phyloP scores from a whole-genome alignment of 2,797 vertebrate genomes.

The Galago senegalensis region DNA sequence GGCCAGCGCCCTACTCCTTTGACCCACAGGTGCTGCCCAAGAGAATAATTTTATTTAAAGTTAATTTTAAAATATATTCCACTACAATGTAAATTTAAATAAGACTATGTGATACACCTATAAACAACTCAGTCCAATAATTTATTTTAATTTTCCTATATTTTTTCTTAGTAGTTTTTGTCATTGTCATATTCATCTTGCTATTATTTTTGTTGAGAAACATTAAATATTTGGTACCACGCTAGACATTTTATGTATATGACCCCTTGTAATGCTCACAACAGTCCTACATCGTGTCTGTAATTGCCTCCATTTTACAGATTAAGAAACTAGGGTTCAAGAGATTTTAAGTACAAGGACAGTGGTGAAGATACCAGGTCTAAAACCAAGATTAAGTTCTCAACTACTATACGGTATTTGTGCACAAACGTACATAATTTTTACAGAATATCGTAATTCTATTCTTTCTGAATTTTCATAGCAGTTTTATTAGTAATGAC shows the following conservation, averaged over 20 bases:
- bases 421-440: neutral
- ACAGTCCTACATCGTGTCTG: neutral
- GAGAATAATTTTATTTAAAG: slow-evolving; percentile 38
- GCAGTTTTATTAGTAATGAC: neutral
- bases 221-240: neutral
- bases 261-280: neutral
- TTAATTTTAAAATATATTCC: slow-evolving; percentile 51
- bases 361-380: neutral
- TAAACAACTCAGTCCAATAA: neutral
- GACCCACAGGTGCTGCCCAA: neutral
- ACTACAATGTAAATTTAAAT: neutral
- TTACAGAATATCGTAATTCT: neutral
- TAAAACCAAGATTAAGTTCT: neutral
- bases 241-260: neutral
- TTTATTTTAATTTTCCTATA: slow-evolving; percentile 35
- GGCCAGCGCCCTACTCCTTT: too few species aligned
- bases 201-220: neutral
- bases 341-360: neutral
- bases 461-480: neutral
- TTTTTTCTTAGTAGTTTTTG: neutral
- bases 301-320: neutral
- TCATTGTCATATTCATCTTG: neutral
- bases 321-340: neutral
- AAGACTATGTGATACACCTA: neutral
- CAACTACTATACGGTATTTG: neutral